Conservation (phyloP, 2,797 vertebrate species). For the Etheostoma perlongum region DNA sequence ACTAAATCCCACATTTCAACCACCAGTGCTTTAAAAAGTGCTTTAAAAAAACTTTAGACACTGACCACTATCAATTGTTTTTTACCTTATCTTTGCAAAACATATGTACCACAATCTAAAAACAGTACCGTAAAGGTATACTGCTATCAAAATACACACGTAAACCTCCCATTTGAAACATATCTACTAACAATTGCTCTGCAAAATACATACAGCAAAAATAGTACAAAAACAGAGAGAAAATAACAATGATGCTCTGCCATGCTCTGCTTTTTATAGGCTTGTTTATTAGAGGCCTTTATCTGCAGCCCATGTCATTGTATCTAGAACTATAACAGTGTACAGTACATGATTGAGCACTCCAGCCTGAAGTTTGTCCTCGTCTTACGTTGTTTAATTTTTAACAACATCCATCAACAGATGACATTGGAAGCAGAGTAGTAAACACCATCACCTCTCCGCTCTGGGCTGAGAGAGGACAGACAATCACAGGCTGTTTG, state of each 20-base stretch:
- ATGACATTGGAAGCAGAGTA: constrained; percentile 16
- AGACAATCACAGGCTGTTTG: constrained; percentile 31
- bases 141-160: neutral
- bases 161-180: neutral
- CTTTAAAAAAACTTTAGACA: neutral
- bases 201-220: neutral
- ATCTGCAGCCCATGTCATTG: neutral
- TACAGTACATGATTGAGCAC: neutral
- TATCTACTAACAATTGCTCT: neutral
- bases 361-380: constrained; percentile 2
- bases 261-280: neutral
- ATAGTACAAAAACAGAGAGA: neutral
- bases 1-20: neutral
- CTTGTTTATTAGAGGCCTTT: neutral
- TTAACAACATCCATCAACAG: constrained; percentile 16
- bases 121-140: too few relatives aligned
- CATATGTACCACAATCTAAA: neutral
- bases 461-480: constrained; percentile 10
- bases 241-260: neutral
- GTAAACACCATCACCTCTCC: constrained; percentile 16
- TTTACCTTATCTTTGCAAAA: neutral
- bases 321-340: neutral
- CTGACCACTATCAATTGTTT: fast-evolving
- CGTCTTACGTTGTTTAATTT: constrained; percentile 11
- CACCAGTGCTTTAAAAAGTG: neutral